Evolutionary conservation across 2,797 vertebrate species (phyloP).

Genomic region (Eospalax fontanierii): DNA sequence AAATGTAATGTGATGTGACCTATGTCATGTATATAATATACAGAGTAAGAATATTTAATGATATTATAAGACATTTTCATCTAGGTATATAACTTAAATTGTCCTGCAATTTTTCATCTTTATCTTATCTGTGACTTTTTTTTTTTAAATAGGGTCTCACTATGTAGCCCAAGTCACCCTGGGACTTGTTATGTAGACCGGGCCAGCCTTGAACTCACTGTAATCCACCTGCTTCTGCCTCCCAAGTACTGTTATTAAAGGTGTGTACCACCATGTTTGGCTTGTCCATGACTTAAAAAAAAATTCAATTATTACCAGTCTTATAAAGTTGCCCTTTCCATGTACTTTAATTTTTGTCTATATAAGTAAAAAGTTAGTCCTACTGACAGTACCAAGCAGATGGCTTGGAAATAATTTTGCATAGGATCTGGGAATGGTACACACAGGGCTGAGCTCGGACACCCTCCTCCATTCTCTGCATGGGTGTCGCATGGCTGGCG

Average conservation of each 20-base stretch:
- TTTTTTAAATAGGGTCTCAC: no score
- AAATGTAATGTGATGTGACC: background rate
- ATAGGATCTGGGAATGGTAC: background rate
- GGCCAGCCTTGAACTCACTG: no score
- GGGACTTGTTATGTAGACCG: no score
- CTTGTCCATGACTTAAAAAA: background rate
- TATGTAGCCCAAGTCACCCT: no score
- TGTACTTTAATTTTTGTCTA: constrained; percentile 12
- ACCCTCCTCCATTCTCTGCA: background rate
- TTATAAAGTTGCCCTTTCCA: background rate
- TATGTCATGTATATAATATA: background rate
- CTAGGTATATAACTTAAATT: constrained; percentile 1
- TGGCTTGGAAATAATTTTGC: constrained; percentile 1
- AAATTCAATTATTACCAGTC: background rate
- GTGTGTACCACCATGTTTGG: no score
- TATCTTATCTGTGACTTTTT: background rate
- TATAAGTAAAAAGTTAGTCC: background rate
- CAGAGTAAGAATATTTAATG: background rate
- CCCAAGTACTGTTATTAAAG: no score
- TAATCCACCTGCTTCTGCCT: no score
- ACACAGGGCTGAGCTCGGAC: background rate
- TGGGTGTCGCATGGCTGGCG: background rate
- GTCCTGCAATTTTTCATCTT: constrained; percentile 11
- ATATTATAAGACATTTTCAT: background rate
- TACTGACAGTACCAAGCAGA: background rate